phyloP scores from a whole-genome alignment of 92 coral and sea anemone genomes.

The Nematostella vectensis region DNA sequence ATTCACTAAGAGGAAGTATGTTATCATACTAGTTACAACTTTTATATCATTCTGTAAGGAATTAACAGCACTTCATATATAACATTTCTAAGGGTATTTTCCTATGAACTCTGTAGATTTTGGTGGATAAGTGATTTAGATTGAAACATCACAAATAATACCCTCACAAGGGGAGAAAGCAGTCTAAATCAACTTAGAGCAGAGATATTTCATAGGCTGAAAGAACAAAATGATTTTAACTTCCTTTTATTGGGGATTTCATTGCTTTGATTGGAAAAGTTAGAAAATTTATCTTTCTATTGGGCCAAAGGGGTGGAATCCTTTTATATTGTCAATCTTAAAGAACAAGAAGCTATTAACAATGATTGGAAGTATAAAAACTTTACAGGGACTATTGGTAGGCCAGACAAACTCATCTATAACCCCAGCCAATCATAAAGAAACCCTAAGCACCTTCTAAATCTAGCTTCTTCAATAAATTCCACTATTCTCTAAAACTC shows the following conservation, averaged over 20 bases:
- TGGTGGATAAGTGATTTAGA: too few relatives aligned
- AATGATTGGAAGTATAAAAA: slow-evolving; percentile 65
- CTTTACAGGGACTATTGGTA: slow-evolving; percentile 69
- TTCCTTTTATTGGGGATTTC: background rate
- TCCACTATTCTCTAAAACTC: background rate
- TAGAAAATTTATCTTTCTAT: slow-evolving; percentile 26
- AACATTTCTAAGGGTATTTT: too few relatives aligned
- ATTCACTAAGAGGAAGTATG: too few relatives aligned
- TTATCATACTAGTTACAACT: too few relatives aligned
- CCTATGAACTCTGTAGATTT: too few relatives aligned
- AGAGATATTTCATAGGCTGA: background rate
- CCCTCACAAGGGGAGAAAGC: too few relatives aligned
- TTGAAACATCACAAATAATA: slow-evolving; percentile 3
- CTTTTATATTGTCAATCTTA: slow-evolving; percentile 21
- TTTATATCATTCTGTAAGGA: too few relatives aligned
- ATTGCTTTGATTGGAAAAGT: slow-evolving; percentile 48
- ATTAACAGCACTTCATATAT: too few relatives aligned
- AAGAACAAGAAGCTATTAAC: slow-evolving; percentile 50
- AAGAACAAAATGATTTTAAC: background rate
- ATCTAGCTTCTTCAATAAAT: background rate
- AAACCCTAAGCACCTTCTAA: slow-evolving; percentile 18
- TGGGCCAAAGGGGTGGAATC: slow-evolving; percentile 26
- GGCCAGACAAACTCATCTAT: slow-evolving; percentile 54
- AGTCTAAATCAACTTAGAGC: slow-evolving; percentile 2
- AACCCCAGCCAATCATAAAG: slow-evolving; percentile 47